Base-by-base conservation (phyloP, 2,888 invertebrate species). In the Caenorhabditis auriculariae region DNA sequence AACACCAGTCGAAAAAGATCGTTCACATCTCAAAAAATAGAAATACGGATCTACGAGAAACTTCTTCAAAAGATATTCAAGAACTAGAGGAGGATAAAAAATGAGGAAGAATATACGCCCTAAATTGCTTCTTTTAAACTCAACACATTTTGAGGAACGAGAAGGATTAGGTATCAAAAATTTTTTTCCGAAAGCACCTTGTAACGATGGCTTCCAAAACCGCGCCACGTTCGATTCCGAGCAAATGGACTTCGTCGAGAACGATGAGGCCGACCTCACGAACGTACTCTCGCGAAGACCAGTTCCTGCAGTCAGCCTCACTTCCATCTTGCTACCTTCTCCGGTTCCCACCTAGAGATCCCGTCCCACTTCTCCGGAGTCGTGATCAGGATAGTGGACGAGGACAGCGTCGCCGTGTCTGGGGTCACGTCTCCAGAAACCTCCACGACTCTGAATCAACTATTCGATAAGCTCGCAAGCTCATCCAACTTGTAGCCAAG, bases 301-400 rank as follows among this genome's bases (percentile, higher is more conserved):
- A 99, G 62, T 70, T 68, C 46, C 80, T 62, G 38, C 17, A 54
- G 37, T 38, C 4, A 24, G 7, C 24, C 7, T 9, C 19, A 23
- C 12, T 19, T 45, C 21, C 9, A 23, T 9, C 15, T 24, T 45
- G n/a, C n/a, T 45, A 6, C 26, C 27, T 27, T 23, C 26, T n/a
- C 21, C 26, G n/a, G 43, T 12, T 23, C 17, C 6, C n/a, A 62
- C 63, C 63, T 66, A 2, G 93, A 94, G 78, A 99, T 91, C 51
- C 96, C 96, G 83, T 99, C 98, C 98, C 98, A 99, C 83, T 99
- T 99, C 84, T 99, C 98, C 0, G 98, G 98, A 0, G 98, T 99
- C 0, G 98, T 98, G 23, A 99, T 93, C 71, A 99, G 96, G 0
- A 99, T 88, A 82, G 91, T 89, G 0, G 94, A 89, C 48, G 84